Base-by-base conservation (phyloP, 2,797 vertebrate species). In the Hephaestus fuliginosus region DNA sequence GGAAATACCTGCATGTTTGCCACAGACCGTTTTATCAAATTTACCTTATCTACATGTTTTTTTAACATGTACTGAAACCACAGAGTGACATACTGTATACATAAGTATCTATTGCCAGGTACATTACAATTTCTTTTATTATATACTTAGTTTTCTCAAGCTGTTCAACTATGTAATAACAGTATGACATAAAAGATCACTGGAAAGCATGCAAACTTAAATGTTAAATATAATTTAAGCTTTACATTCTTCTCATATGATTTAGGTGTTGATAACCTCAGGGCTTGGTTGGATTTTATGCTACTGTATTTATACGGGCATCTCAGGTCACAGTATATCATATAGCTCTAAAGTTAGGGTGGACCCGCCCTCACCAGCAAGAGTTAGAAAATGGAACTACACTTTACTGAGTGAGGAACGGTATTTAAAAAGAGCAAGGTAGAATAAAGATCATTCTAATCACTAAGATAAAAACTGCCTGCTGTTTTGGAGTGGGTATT, bases 1-100 rank as follows among this genome's bases (percentile, higher is more conserved):
- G 39, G 83, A 95, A 96, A 95, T 91, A 89, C 88, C 85, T 84
- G 66, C 86, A 86, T 86, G 92, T 92, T 91, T 83, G 78, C 81
- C 73, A 65, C 76, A 64, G 79, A 91, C 86, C 30, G 30, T 82
- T 86, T 83, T 46, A 84, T 80, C 82, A 88, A 85, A 90, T 87
- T 82, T 68, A 68, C 76, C 25, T 25, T 25, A 25, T 25, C 25
- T 25, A 25, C 25, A 25, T 28, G 8, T 82, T 81, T 91, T 91
- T 91, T 93, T 82, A 70, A 89, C 83, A 78, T 89, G 82, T 71
- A 53, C 67, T 41, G 18, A 83, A 90, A 88, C 86, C 86, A 77
- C 87, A 87, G 41, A 81, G 22, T 72, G 67, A 88, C 69, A 85
- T 20, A 61, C 18, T 66, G 43, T 71, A 64, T 43, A 55, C 44